A percentile compares a stretch with the other conserved stretches of the same genome.
These are phyloP conservation scores for Cheumatopsyche charites DNA, from an alignment of 1,140 invertebrate genomes.

Conservation along the genomic window DNA sequence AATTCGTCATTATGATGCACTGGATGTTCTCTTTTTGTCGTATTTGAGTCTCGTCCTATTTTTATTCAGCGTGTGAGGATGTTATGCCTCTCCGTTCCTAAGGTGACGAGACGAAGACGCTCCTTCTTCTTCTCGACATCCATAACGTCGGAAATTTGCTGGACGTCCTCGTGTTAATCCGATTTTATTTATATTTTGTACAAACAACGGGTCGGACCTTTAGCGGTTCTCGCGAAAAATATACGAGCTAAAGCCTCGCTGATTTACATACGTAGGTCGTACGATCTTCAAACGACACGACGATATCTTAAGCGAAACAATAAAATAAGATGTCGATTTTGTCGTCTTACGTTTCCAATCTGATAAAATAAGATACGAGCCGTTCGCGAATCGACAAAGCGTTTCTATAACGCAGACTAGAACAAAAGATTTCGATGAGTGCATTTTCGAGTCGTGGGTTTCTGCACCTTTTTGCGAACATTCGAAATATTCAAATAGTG, in stretches of 20 bases:
- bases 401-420: too few relatives aligned
- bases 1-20: too few relatives aligned
- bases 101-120: neutral
- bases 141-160: constrained; percentile 27
- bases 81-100: neutral
- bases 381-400: too few relatives aligned
- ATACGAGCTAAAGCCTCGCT: constrained; percentile 9
- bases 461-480: too few relatives aligned
- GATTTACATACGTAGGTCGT: constrained; percentile 26
- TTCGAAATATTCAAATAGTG: too few relatives aligned
- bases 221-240: neutral
- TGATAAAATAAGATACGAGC: too few relatives aligned
- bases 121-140: too few relatives aligned
- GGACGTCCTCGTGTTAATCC: constrained; percentile 31
- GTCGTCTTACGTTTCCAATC: too few relatives aligned
- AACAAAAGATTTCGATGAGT: too few relatives aligned
- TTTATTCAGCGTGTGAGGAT: neutral
- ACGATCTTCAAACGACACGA: constrained; percentile 15
- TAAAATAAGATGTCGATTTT: neutral
- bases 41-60: too few relatives aligned
- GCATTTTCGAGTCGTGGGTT: too few relatives aligned
- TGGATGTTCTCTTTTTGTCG: too few relatives aligned
- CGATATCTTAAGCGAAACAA: constrained; percentile 17
- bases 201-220: constrained; percentile 3
- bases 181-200: neutral